A percentile compares a stretch with the other conserved stretches of the same genome.
Evolutionary conservation across 1,140 invertebrate genomes (phyloP).

Genomic region (Hylyphantes graminicola): DNA sequence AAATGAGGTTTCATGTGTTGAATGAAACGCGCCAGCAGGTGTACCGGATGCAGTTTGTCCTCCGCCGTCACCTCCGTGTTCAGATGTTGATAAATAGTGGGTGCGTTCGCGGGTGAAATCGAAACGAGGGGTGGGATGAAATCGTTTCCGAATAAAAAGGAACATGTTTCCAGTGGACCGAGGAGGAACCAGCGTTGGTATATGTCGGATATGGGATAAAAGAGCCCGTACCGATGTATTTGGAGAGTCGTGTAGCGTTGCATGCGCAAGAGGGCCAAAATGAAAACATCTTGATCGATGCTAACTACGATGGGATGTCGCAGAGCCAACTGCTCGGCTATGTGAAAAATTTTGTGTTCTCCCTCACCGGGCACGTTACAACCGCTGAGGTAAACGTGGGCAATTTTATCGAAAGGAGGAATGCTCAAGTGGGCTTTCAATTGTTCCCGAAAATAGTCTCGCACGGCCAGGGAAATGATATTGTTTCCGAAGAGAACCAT

Average conservation of each 20-base stretch:
- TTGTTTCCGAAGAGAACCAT: slow-evolving; percentile 5
- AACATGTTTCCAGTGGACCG: background rate
- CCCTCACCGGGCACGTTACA: slow-evolving; percentile 17
- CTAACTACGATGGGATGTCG: background rate
- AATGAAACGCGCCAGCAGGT: background rate
- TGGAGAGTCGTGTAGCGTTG: background rate
- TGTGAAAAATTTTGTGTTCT: slow-evolving; percentile 11
- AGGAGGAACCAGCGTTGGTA: too few species aligned
- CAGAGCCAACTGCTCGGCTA: background rate
- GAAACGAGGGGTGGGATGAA: background rate
- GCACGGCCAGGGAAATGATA: background rate
- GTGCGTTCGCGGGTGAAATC: background rate
- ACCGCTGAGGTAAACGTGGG: background rate
- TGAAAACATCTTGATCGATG: slow-evolving; percentile 26
- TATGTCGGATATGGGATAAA: too few species aligned
- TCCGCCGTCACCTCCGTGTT: too few species aligned
- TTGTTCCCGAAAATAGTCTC: background rate
- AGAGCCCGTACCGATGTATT: background rate
- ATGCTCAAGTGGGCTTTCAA: too few species aligned
- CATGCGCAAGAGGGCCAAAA: background rate
- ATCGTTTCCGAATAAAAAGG: slow-evolving; percentile 20
- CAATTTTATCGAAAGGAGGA: too few species aligned
- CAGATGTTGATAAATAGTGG: background rate
- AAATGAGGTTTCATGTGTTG: background rate
- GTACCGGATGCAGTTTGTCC: background rate